A percentile compares a stretch with the other conserved stretches of the same genome.
These are phyloP conservation scores for Drosophila navojoa DNA, from an alignment of 1,140 invertebrate species.

Conservation along the genomic window DNA sequence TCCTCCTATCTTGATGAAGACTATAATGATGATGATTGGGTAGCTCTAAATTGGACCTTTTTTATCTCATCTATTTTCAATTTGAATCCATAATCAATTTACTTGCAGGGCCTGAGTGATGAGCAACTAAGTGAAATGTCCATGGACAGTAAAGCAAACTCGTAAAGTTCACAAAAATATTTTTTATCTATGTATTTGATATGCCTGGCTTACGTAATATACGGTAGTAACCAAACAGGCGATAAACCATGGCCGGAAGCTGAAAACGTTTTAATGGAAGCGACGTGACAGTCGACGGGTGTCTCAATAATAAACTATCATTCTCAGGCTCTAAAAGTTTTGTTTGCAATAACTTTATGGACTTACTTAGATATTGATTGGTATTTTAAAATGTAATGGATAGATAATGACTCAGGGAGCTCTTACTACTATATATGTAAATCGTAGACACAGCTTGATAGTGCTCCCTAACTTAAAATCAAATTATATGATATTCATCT, in stretches of 20 bases:
- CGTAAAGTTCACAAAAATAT: background rate
- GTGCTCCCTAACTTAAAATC: no score
- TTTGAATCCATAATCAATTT: background rate
- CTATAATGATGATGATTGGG: conserved; percentile 1
- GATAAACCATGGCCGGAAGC: conserved; percentile 24
- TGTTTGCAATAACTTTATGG: background rate
- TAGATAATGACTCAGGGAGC: no score
- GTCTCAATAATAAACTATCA: background rate
- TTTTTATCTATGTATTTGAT: background rate
- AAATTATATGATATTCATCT: no score
- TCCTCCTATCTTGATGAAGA: background rate
- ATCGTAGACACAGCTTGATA: no score
- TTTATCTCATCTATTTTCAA: background rate
- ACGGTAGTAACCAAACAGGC: conserved; percentile 2
- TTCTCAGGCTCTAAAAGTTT: background rate
- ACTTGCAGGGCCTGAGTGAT: background rate
- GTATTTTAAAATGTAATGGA: no score
- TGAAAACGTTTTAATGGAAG: conserved; percentile 30
- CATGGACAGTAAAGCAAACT: background rate
- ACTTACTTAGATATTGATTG: background rate
- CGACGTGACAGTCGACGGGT: conserved; percentile 31
- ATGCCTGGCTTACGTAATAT: conserved; percentile 23
- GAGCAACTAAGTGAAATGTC: background rate
- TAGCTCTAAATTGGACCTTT: conserved; percentile 6
- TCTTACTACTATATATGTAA: no score